Evolutionary conservation across 2,113 vertebrate genomes (phyloP).

Genomic region (crab-eating macaque (Macaca fascicularis)): DNA sequence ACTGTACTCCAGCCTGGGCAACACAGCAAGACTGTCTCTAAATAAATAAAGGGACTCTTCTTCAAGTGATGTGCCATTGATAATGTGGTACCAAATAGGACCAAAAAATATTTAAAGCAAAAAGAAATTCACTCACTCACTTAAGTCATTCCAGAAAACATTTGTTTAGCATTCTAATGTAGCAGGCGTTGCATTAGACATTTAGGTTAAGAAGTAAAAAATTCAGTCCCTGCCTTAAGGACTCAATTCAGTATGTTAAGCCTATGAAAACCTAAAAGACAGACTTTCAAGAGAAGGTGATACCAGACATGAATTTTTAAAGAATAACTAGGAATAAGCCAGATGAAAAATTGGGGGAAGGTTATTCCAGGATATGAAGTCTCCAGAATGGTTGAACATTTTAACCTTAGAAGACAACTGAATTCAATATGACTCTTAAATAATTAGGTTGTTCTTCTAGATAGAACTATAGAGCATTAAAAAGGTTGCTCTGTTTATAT

Average conservation of each 20-base stretch:
- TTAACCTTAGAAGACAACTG: not conserved
- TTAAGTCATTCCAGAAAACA: not conserved
- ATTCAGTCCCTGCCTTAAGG: not conserved
- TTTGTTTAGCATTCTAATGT: not conserved
- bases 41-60: not conserved
- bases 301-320: not conserved
- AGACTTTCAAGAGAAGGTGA: not conserved
- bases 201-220: not conserved
- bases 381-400: not conserved
- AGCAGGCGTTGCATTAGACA: not conserved
- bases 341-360: not conserved
- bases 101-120: constrained; percentile 44
- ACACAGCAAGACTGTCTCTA: too few species aligned
- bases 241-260: not conserved
- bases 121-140: not conserved
- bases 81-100: not conserved
- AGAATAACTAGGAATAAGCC: not conserved
- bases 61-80: not conserved
- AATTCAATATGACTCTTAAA: not conserved
- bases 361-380: not conserved
- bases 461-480: not conserved
- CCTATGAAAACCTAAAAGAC: not conserved
- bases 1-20: too few species aligned
- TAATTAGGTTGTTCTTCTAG: not conserved
- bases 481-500: not conserved